Percentiles rank a stretch among this genome's conserved stretches.
Conservation (phyloP, 2,113 vertebrate species). For the Ovis canadensis region DNA sequence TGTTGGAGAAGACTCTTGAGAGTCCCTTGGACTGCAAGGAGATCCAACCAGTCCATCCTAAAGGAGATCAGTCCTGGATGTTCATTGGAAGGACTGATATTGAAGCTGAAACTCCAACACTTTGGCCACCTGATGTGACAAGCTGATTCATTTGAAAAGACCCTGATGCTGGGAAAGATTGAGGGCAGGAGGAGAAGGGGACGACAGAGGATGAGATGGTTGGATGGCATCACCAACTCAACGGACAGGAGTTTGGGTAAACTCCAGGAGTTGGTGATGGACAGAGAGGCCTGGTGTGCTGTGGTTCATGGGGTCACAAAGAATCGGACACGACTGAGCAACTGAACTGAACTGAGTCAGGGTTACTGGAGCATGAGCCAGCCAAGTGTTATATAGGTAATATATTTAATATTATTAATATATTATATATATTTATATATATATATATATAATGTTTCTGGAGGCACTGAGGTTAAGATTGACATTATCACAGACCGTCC, state of each 20-base stretch:
- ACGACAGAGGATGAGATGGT: background rate
- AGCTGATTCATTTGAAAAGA: background rate
- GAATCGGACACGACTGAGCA: rapidly evolving
- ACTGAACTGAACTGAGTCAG: background rate
- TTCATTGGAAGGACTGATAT: background rate
- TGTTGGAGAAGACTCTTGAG: background rate
- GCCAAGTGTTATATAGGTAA: background rate
- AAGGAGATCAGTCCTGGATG: background rate
- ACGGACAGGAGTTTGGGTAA: background rate
- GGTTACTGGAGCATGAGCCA: background rate
- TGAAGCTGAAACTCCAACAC: background rate
- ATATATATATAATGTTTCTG: background rate
- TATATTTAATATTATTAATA: background rate
- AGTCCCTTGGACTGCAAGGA: background rate
- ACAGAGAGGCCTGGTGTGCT: background rate
- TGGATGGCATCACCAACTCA: background rate
- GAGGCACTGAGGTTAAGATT: background rate
- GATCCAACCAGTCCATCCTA: background rate
- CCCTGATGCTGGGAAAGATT: background rate
- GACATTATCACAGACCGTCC: background rate
- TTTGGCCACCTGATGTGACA: background rate
- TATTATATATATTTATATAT: background rate
- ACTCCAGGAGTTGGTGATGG: background rate
- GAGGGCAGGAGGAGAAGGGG: background rate
- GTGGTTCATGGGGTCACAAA: background rate